Evolutionary conservation across 2,113 vertebrate species (phyloP).

Genomic region (Gorsachius goisagi): DNA sequence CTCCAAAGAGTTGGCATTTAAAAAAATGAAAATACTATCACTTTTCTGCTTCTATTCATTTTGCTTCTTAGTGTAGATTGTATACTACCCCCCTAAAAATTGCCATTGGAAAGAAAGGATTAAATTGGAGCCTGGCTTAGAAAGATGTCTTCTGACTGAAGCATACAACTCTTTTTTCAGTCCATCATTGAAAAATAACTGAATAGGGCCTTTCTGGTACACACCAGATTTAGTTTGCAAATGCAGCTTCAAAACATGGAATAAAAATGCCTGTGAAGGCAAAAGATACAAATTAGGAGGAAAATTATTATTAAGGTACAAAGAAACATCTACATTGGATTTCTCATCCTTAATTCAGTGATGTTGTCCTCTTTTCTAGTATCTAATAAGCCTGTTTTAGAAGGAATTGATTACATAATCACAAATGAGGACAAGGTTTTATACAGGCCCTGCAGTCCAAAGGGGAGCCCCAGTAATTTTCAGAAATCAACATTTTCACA

Average conservation of each 20-base stretch:
- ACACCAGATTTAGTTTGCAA: not conserved
- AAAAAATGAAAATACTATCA: not conserved
- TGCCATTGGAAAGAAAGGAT: not conserved
- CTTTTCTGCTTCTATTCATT: not conserved
- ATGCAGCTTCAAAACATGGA: not conserved
- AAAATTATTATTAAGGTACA: not conserved
- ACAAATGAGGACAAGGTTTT: not conserved
- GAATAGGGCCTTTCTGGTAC: not conserved
- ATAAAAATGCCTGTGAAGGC: not conserved
- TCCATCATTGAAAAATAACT: not conserved
- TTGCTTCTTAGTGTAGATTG: not conserved
- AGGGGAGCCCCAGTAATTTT: accelerated
- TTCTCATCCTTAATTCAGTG: not conserved
- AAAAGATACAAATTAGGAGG: not conserved
- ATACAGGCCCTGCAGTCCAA: not conserved
- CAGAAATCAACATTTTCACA: not conserved
- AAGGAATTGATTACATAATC: not conserved
- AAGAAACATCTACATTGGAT: not conserved
- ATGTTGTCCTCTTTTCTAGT: not conserved
- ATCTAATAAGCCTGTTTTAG: not conserved
- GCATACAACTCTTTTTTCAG: not conserved
- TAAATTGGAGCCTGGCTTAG: not conserved
- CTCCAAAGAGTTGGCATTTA: not conserved
- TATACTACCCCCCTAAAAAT: not conserved
- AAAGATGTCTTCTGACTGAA: not conserved